Base-by-base conservation (phyloP, 1,140 invertebrate genomes). In the Araneus ventricosus region DNA sequence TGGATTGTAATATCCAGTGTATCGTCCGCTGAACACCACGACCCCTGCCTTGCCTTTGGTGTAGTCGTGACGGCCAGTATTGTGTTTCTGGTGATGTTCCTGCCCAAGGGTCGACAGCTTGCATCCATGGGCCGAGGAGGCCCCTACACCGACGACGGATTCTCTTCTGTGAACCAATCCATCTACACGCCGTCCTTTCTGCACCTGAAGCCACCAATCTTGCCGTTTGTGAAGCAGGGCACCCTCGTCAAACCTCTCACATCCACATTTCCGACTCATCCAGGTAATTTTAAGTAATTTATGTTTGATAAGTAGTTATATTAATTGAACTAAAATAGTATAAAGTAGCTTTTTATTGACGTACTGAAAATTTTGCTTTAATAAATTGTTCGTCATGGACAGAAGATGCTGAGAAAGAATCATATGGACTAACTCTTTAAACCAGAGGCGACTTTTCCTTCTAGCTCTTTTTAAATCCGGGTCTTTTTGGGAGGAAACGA, bases 11-110 rank as follows among this genome's bases (percentile, higher is more conserved):
- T 97, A 85, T 95, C 98, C 94, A 82, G 96, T 97, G 1, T 97
- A 97, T 1, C 97, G 97, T 57, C 97, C 82, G 27, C 89, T 7
- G 37, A 88, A 85, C 89, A 97, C 94, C 97, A 97, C 84, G 98
- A 99, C 95, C 98, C 97, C 1, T 98, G 98, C 95, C 96, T 98
- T 1, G 98, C 98, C 0, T 98, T 98, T 94, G 98, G 98, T 0
- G 96, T 99, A 27, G 96, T 98, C 20, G 96, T 97, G 45, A 98
- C 97, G 8, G 97, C 98, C 41, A 96, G 97, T 2, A 96, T 98
- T 17, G 97, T 98, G 20, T 98, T 99, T 95, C 96, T 98, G 80
- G 97, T 98, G 20, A 99, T 99, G 98, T 99, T 99, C 95, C 97
- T 98, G 95, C 94, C 94, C n/a, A 94, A 95, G 96, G 98, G 98